Percentiles rank a stretch among this genome's conserved stretches.
These are phyloP conservation scores for Brachylomia viminalis DNA, from an alignment of 2,888 invertebrate species.

Conservation along the genomic window DNA sequence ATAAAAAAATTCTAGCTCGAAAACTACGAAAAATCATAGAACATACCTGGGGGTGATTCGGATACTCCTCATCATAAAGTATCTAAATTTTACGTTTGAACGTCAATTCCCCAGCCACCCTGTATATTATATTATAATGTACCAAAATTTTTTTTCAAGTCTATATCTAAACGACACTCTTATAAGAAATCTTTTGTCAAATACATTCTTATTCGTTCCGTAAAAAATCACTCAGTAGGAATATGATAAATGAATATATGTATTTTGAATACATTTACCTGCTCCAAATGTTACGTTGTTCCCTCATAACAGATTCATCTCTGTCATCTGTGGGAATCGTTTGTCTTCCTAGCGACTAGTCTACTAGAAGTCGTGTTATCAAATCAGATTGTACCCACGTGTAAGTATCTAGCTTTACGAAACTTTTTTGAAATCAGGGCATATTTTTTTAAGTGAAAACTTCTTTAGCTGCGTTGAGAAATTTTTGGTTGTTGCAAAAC, in stretches of 20 bases:
- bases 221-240: conserved; percentile 22
- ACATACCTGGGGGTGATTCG: no score
- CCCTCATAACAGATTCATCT: conserved; percentile 46
- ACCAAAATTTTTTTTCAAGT: no score
- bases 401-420: background rate
- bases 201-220: background rate
- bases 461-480: no score
- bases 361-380: conserved; percentile 53
- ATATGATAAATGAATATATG: conserved; percentile 42
- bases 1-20: no score
- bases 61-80: no score
- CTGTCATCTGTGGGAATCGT: conserved; percentile 38
- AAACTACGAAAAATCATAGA: no score
- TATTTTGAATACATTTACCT: conserved; percentile 56
- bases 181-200: background rate
- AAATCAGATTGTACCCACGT: conserved; percentile 1
- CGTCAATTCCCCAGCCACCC: no score
- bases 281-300: conserved; percentile 32
- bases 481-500: no score
- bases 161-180: background rate
- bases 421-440: no score
- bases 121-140: no score
- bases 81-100: no score
- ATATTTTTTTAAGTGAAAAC: no score
- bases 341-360: conserved; percentile 42